These are phyloP conservation scores for Agonopterix arenella DNA, from an alignment of 2,888 invertebrate species.

Conservation along the genomic window DNA sequence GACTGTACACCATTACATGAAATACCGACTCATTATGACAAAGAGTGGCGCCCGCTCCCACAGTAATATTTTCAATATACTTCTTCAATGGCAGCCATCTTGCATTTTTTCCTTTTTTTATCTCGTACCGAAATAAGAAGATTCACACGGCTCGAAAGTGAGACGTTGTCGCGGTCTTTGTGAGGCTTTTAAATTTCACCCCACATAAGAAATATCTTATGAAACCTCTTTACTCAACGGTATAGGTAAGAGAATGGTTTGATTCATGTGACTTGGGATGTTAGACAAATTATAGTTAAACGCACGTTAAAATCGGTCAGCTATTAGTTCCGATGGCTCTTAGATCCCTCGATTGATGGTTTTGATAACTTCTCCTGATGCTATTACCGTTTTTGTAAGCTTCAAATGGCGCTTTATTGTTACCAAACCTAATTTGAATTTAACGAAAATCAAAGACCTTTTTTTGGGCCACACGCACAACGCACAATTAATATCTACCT, in stretches of 20 bases:
- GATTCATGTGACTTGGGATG: too few relatives aligned
- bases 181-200: conserved; percentile 14
- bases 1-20: conserved; percentile 38
- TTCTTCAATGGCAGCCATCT: conserved; percentile 49
- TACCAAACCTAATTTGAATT: neutral
- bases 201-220: too few relatives aligned
- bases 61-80: conserved; percentile 47
- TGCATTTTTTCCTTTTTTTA: conserved; percentile 27
- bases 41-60: conserved; percentile 55
- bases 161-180: conserved; percentile 38
- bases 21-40: conserved; percentile 44
- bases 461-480: conserved; percentile 40
- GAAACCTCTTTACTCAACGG: too few relatives aligned
- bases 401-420: neutral
- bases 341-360: conserved; percentile 38
- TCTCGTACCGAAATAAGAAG: conserved; percentile 22
- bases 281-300: conserved; percentile 23
- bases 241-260: too few relatives aligned
- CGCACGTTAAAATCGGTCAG: conserved; percentile 26
- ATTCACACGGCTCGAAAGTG: conserved; percentile 59
- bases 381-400: conserved; percentile 5
- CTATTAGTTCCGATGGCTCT: conserved; percentile 33
- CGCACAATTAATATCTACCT: conserved; percentile 47
- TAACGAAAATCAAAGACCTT: conserved; percentile 4
- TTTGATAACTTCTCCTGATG: conserved; percentile 33